A percentile compares a stretch with the other conserved stretches of the same genome.
phyloP scores from a whole-genome alignment of 2,113 vertebrate species.

The Zosterops hypoxanthus region DNA sequence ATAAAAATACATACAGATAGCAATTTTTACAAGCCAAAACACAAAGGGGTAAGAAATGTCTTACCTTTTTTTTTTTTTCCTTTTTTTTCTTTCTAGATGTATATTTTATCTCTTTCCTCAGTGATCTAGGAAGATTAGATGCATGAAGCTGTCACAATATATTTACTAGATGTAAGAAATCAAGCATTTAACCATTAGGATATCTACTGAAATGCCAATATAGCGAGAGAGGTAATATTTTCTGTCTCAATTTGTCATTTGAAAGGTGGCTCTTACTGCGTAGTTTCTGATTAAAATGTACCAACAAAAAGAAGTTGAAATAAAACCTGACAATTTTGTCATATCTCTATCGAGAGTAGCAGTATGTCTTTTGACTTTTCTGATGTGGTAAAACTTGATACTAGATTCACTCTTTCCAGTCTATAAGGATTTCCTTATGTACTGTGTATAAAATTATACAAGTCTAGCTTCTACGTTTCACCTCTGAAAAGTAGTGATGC shows the following conservation, averaged over 20 bases:
- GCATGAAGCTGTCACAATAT: neutral
- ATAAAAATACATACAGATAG: no score
- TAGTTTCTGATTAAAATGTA: neutral
- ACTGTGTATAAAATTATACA: neutral
- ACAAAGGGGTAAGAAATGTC: neutral
- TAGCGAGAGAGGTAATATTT: neutral
- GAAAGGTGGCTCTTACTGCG: neutral
- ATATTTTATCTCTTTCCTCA: neutral
- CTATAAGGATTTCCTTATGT: neutral
- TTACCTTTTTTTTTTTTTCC: neutral
- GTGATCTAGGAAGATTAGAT: neutral
- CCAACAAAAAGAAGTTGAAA: neutral
- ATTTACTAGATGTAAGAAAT: neutral
- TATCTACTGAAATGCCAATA: neutral
- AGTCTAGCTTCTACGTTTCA: neutral
- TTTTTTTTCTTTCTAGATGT: neutral
- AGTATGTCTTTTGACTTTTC: neutral
- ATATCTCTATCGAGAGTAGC: neutral
- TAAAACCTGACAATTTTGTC: neutral
- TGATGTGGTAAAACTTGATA: neutral
- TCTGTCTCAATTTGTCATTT: neutral
- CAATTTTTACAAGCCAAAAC: neutral
- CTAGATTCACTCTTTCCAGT: neutral
- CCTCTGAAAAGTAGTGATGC: neutral
- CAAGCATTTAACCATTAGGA: neutral